phyloP scores from a whole-genome alignment of 2,113 vertebrate species.

The Sebastes schlegelii region DNA sequence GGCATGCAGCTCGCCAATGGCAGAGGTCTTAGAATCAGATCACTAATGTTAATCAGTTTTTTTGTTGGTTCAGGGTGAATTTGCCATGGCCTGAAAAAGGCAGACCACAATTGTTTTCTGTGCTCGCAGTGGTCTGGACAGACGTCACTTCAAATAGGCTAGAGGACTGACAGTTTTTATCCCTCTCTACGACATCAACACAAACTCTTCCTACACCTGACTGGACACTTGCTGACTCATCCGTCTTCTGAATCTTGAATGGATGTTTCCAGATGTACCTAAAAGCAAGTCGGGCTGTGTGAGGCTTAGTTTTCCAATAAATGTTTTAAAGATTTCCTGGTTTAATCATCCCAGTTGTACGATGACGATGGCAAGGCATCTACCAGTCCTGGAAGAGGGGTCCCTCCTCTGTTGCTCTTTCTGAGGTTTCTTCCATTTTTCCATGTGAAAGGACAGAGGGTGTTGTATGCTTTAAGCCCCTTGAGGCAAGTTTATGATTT shows the following conservation, averaged over 20 bases:
- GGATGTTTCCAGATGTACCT: not conserved
- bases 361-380: too few relatives aligned
- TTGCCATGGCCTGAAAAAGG: not conserved
- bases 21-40: not conserved
- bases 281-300: too few relatives aligned
- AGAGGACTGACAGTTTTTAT: conserved; percentile 2
- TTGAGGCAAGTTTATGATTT: too few relatives aligned
- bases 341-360: too few relatives aligned
- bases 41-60: not conserved
- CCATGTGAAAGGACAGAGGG: too few relatives aligned
- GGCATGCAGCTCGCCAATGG: too few relatives aligned
- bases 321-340: too few relatives aligned
- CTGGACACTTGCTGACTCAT: conserved; percentile 15
- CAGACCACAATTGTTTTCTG: not conserved
- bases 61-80: not conserved
- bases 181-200: not conserved
- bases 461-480: too few relatives aligned
- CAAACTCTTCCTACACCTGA: not conserved
- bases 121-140: not conserved
- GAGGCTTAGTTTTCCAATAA: too few relatives aligned
- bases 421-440: too few relatives aligned
- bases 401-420: too few relatives aligned
- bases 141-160: not conserved
- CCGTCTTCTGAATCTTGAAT: conserved; percentile 11
- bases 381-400: too few relatives aligned